A percentile compares a stretch with the other conserved stretches of the same genome.
phyloP scores from a whole-genome alignment of 2,888 invertebrate species.

The Sphaeridia pumilis region DNA sequence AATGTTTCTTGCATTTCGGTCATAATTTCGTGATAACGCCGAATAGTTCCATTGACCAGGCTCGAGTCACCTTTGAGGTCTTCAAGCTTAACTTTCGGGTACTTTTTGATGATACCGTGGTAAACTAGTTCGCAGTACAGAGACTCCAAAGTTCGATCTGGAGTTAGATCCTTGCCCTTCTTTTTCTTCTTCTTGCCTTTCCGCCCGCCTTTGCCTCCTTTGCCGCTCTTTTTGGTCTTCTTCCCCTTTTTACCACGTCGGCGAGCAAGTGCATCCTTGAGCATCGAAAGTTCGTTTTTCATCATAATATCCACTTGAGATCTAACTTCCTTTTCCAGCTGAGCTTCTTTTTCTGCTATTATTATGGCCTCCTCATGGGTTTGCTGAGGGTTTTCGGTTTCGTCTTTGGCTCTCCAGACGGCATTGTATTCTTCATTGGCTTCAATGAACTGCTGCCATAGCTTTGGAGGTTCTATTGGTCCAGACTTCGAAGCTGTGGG shows the following conservation, averaged over 20 bases:
- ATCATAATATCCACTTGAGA: conserved; percentile 44
- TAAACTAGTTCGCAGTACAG: conserved; percentile 82
- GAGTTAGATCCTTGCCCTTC: conserved; percentile 85
- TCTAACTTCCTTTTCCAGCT: conserved; percentile 71
- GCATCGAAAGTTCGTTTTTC: conserved; percentile 48
- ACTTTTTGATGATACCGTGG: conserved; percentile 77
- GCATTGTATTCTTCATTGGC: conserved; percentile 64
- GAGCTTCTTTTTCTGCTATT: conserved; percentile 64
- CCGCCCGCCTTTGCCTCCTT: conserved; percentile 52
- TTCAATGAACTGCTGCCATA: conserved; percentile 57
- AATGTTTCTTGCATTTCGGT: not conserved
- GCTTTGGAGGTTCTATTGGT: conserved; percentile 57
- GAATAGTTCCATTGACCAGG: conserved; percentile 40
- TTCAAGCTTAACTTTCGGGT: conserved; percentile 53
- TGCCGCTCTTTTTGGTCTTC: conserved; percentile 43
- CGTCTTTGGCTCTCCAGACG: conserved; percentile 71
- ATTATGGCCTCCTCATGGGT: conserved; percentile 70
- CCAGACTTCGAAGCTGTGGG: conserved; percentile 48
- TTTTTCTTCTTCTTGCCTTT: conserved; percentile 80
- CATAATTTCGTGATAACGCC: conserved; percentile 18
- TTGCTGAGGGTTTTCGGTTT: conserved; percentile 60
- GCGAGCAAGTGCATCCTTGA: conserved; percentile 54
- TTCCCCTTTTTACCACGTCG: conserved; percentile 36
- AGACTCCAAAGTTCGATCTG: conserved; percentile 75
- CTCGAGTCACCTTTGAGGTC: conserved; percentile 72